A percentile compares a stretch with the other conserved stretches of the same genome.
These are phyloP conservation scores for Hippoglossus stenolepis DNA, from an alignment of 2,113 vertebrate genomes.

Conservation along the genomic window DNA sequence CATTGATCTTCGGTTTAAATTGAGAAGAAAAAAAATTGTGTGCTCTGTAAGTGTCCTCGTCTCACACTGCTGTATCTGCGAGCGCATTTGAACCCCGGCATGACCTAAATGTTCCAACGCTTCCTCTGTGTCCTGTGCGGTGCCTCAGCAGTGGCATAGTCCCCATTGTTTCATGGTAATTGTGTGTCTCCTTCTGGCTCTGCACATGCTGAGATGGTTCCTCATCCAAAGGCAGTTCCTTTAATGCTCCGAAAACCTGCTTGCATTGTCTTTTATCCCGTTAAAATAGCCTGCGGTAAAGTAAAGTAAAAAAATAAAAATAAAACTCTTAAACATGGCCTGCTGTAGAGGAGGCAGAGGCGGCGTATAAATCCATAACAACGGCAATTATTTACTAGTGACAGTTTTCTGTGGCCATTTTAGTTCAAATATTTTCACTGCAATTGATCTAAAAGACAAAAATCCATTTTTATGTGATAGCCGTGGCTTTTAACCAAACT, in stretches of 20 bases:
- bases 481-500: constrained; percentile 74
- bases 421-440: constrained; percentile 63
- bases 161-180: constrained; percentile 60
- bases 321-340: constrained; percentile 36
- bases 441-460: constrained; percentile 69
- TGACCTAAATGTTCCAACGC: constrained; percentile 54
- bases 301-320: background rate
- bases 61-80: constrained; percentile 15
- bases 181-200: constrained; percentile 44
- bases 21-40: background rate
- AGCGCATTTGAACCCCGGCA: constrained; percentile 50
- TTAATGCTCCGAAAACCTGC: constrained; percentile 58
- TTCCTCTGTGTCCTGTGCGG: constrained; percentile 51
- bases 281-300: constrained; percentile 48
- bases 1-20: no score
- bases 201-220: constrained; percentile 70
- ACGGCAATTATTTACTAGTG: constrained; percentile 67
- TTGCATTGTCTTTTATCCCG: constrained; percentile 63
- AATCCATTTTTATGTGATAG: constrained; percentile 76
- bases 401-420: constrained; percentile 63
- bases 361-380: constrained; percentile 52
- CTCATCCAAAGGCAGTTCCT: constrained; percentile 73
- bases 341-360: constrained; percentile 27
- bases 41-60: constrained; percentile 19
- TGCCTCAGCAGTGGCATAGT: constrained; percentile 34